phyloP scores from a whole-genome alignment of 1,140 invertebrate species.

The Globodera rostochiensis region DNA sequence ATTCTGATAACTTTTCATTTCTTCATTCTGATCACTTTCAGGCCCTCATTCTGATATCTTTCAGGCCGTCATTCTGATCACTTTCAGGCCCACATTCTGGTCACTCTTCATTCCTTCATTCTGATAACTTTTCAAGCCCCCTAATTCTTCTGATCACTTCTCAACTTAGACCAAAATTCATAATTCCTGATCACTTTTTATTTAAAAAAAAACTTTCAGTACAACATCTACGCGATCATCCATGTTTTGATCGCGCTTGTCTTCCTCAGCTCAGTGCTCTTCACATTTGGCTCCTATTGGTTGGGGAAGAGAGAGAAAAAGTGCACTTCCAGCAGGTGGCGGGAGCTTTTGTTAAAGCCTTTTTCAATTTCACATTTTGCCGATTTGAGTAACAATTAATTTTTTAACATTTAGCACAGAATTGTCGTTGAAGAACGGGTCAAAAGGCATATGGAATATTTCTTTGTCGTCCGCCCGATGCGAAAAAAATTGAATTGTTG shows the following conservation, averaged over 20 bases:
- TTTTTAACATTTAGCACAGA: background rate
- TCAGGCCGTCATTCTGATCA: background rate
- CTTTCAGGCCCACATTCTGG: too few relatives aligned
- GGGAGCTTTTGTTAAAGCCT: too few relatives aligned
- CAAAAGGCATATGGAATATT: background rate
- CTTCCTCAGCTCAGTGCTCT: slow-evolving; percentile 18
- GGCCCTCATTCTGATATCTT: too few relatives aligned
- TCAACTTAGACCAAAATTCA: background rate
- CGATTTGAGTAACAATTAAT: background rate
- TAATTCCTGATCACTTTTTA: background rate
- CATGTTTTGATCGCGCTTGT: slow-evolving; percentile 19
- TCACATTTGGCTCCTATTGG: slow-evolving; percentile 14
- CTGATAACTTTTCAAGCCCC: background rate
- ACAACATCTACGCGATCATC: slow-evolving; percentile 21
- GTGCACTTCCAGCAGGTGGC: background rate
- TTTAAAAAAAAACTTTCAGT: background rate
- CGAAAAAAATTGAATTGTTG: too few relatives aligned
- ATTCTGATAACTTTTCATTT: too few relatives aligned
- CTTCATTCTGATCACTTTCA: background rate
- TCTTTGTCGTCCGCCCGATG: background rate
- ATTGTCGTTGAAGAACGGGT: background rate
- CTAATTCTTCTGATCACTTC: too few relatives aligned
- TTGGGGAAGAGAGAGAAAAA: background rate
- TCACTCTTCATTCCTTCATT: background rate
- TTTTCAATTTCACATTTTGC: too few relatives aligned